Conservation (phyloP, 2,113 vertebrate genomes). For the Loxodonta africana region DNA sequence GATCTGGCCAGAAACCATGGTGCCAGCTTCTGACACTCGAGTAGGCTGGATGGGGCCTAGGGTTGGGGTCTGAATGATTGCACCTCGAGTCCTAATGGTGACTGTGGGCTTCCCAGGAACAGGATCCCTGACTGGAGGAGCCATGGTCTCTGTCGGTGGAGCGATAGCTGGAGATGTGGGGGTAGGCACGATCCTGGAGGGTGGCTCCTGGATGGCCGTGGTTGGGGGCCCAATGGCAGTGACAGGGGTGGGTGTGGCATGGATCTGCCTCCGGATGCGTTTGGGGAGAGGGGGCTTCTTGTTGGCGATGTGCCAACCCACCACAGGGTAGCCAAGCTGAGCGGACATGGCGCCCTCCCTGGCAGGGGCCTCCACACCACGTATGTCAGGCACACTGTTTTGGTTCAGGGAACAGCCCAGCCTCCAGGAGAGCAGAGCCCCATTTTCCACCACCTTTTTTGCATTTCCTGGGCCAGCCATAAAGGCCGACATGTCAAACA, state of each 20-base stretch:
- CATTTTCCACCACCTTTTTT: conserved; percentile 98
- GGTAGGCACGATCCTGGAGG: conserved; percentile 94
- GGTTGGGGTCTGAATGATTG: conserved; percentile 95
- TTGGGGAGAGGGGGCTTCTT: conserved; percentile 96
- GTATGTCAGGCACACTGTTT: conserved; percentile 95
- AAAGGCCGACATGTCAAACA: conserved; percentile 99
- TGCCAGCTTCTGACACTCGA: conserved; percentile 92
- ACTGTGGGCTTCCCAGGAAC: conserved; percentile 94
- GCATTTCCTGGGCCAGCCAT: conserved; percentile 99
- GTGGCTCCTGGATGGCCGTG: conserved; percentile 92
- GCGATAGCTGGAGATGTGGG: conserved; percentile 95
- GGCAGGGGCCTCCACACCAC: conserved; percentile 94
- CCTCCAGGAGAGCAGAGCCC: conserved; percentile 97
- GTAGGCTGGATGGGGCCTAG: conserved; percentile 95
- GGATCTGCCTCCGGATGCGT: conserved; percentile 94
- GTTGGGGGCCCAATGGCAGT: conserved; percentile 94
- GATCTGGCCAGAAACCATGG: conserved; percentile 90
- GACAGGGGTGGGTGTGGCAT: conserved; percentile 96
- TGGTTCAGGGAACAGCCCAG: conserved; percentile 96
- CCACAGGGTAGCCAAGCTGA: conserved; percentile 95
- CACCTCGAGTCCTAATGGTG: conserved; percentile 94
- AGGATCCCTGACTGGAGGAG: conserved; percentile 94
- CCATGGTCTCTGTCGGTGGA: conserved; percentile 92
- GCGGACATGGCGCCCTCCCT: conserved; percentile 97
- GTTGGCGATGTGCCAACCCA: conserved; percentile 99